phyloP scores from a whole-genome alignment of 2,113 vertebrate genomes.

The Gallinago paraguaiae region DNA sequence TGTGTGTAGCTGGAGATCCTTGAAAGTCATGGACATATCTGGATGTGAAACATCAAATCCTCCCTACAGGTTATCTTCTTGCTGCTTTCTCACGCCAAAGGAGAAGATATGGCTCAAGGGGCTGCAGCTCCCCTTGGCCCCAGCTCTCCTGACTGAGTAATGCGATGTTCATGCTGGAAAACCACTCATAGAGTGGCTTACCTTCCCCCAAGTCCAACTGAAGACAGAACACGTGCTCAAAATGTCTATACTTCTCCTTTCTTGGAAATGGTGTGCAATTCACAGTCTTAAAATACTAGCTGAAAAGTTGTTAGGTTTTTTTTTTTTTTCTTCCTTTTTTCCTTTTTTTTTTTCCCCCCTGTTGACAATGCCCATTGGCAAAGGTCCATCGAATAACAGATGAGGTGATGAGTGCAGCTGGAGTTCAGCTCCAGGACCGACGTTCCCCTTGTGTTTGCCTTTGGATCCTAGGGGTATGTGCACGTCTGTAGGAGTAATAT shows the following conservation, averaged over 20 bases:
- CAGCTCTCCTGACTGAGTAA: not conserved
- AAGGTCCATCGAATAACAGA: conserved; percentile 44
- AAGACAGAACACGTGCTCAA: not conserved
- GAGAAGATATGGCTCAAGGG: not conserved
- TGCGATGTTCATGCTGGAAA: not conserved
- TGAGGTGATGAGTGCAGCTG: conserved; percentile 30
- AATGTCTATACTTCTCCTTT: not conserved
- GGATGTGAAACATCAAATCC: not conserved
- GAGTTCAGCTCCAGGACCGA: conserved; percentile 1
- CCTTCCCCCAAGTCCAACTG: not conserved
- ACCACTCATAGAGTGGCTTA: not conserved
- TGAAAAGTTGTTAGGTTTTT: not conserved
- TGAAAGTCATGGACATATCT: not conserved
- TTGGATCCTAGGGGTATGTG: not conserved
- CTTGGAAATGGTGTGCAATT: not conserved
- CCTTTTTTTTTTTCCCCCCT: not conserved
- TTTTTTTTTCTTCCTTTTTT: not conserved
- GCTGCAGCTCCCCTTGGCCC: not conserved
- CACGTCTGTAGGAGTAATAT: not conserved
- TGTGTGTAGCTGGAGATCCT: not conserved
- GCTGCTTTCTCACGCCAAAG: not conserved
- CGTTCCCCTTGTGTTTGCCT: not conserved
- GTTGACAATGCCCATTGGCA: conserved; percentile 41
- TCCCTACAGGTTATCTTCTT: not conserved
- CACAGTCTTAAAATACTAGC: conserved; percentile 2